Conservation (phyloP, 2,888 invertebrate species). For the Athalia circularis region DNA sequence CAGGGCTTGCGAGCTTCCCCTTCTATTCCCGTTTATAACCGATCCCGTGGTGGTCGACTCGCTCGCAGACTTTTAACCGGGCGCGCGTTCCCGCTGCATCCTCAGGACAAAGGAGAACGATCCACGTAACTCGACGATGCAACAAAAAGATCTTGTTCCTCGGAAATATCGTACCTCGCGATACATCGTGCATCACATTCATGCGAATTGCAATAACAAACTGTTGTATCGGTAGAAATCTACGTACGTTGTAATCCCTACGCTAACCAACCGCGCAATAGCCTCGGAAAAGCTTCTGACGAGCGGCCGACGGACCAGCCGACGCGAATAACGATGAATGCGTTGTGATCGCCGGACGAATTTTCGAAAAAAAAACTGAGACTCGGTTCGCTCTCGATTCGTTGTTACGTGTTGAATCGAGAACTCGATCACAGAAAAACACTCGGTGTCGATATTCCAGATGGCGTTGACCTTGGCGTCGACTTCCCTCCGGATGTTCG, state of each 20-base stretch:
- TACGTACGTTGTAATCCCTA: too few relatives aligned
- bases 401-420: too few relatives aligned
- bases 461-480: constrained; percentile 21
- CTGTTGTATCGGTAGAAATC: too few relatives aligned
- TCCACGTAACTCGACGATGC: not conserved
- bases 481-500: not conserved
- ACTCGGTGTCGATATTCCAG: constrained; percentile 7
- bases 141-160: constrained; percentile 29
- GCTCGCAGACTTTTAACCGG: constrained; percentile 31
- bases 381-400: too few relatives aligned
- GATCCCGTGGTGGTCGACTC: constrained; percentile 27
- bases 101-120: constrained; percentile 32
- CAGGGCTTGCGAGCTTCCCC: constrained; percentile 12
- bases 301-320: too few relatives aligned
- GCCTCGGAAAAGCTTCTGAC: too few relatives aligned
- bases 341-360: too few relatives aligned
- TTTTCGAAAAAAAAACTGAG: too few relatives aligned
- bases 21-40: not conserved
- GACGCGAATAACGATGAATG: too few relatives aligned
- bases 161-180: not conserved
- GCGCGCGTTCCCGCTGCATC: constrained; percentile 23
- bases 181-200: too few relatives aligned
- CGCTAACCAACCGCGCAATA: too few relatives aligned
- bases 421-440: constrained; percentile 29
- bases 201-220: too few relatives aligned